Evolutionary conservation across 2,113 vertebrate genomes (phyloP).

Genomic region (Anoura caudifer): DNA sequence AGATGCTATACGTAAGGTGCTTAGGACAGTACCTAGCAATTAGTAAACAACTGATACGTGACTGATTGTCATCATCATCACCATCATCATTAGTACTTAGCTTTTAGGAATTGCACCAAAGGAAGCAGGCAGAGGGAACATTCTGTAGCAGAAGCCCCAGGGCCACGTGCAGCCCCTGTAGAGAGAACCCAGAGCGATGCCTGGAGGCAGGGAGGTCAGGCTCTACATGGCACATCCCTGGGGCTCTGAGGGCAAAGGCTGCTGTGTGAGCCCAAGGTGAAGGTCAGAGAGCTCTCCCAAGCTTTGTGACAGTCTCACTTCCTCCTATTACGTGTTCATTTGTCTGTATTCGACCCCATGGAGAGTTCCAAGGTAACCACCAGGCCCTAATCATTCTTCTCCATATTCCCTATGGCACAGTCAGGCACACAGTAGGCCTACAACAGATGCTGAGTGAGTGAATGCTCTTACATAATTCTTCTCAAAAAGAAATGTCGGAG

Average conservation of each 20-base stretch:
- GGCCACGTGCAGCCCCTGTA: not conserved
- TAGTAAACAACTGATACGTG: not conserved
- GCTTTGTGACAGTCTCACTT: not conserved
- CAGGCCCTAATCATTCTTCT: not conserved
- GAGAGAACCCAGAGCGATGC: not conserved
- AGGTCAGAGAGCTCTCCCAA: not conserved
- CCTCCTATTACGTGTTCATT: fast-evolving
- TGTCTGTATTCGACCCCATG: not conserved
- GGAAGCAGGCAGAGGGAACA: fast-evolving
- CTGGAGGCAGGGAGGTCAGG: not conserved
- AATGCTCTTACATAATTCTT: not conserved
- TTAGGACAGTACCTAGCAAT: not conserved
- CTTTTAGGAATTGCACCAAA: not conserved
- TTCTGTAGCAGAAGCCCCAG: not conserved
- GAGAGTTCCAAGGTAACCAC: not conserved
- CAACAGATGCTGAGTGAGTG: not conserved
- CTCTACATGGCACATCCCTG: not conserved
- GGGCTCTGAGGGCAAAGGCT: not conserved
- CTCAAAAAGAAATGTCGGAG: not conserved
- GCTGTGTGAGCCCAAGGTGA: not conserved
- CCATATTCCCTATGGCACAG: not conserved
- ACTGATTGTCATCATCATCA: not conserved
- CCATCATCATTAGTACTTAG: not conserved
- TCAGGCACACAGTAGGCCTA: not conserved
- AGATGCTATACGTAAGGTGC: not conserved